Base-by-base conservation (phyloP, 2,113 vertebrate species). In the Ondatra zibethicus region DNA sequence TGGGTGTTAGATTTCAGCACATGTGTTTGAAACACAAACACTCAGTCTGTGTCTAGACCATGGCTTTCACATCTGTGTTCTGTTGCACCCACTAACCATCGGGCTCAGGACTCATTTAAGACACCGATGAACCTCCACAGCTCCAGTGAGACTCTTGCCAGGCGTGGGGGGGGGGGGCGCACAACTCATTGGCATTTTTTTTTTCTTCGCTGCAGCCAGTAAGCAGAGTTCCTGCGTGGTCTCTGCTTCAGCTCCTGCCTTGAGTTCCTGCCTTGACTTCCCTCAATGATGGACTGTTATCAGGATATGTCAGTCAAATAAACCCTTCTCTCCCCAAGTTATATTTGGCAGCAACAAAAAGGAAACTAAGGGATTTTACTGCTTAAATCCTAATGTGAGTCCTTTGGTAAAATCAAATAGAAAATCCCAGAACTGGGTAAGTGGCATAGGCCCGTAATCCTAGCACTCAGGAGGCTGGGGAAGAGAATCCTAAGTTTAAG, bases 321-420 rank as follows among this genome's bases (percentile, higher is more conserved):
- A 39, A 84, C n/a, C 36, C 55, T 63, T 63, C 23, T 13, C 3
- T 63, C 55, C 12, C 52, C 55, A 39, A 1, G 7, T 63, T 84
- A 42, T 1, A 16, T n/a, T 82, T 61, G n/a, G 55, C 58, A 5
- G 11, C 7, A 39, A 84, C n/a, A 27, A 23, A 27, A 29, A 42
- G 13, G n/a, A 63, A 39, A 63, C n/a, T 42, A 61, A 90, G 31
- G 52, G 29, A 87, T 52, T 88, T 81, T 50, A 66, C 50, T 82
- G 68, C 92, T 92, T 84, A 95, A 93, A 93, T 88, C 21, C 68
- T 75, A 93, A 61, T 8, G n/a, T 90, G 70, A 95, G 89, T 93
- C 13, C 33, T 91, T 89, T 70, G 36, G 33, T 66, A 73, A 92
- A 85, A 63, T 14, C 29, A 58, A 84, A 94, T 58, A 45, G 14